phyloP scores from a whole-genome alignment of 2,888 invertebrate species.

The Leptopterna dolabrata region DNA sequence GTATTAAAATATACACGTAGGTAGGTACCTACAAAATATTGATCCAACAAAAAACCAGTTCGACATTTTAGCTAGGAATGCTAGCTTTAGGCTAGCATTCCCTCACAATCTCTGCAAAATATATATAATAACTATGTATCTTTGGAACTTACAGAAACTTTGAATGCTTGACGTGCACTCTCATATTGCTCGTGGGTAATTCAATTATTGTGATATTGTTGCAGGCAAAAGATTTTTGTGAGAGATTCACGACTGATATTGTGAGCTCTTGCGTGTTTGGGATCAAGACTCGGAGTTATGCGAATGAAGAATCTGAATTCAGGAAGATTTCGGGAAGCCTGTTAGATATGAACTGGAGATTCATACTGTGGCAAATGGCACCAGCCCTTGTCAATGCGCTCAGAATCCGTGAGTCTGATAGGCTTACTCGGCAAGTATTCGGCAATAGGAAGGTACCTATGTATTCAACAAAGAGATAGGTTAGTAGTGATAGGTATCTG shows the following conservation, averaged over 20 bases:
- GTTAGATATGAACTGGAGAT: not conserved
- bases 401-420: slow-evolving; percentile 12
- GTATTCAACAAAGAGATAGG: not conserved
- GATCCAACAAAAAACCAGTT: no score
- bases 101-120: no score
- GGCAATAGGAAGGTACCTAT: no score
- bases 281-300: not conserved
- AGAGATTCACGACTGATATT: slow-evolving; percentile 20
- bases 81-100: no score
- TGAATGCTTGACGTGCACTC: no score
- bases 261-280: slow-evolving; percentile 42
- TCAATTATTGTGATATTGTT: not conserved
- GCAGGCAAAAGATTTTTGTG: slow-evolving; percentile 9
- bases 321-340: not conserved
- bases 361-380: not conserved
- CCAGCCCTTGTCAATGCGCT: not conserved
- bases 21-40: no score
- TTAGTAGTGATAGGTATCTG: no score
- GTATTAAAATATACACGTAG: not conserved
- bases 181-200: no score
- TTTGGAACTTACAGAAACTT: no score
- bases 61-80: no score
- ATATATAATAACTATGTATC: no score
- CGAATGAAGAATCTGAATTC: slow-evolving; percentile 9
- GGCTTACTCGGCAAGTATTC: not conserved